Evolutionary conservation across 2,797 vertebrate genomes (phyloP), one percentile per base, ranked within the genome.

Genomic region (Tragopan temminckii): DNA sequence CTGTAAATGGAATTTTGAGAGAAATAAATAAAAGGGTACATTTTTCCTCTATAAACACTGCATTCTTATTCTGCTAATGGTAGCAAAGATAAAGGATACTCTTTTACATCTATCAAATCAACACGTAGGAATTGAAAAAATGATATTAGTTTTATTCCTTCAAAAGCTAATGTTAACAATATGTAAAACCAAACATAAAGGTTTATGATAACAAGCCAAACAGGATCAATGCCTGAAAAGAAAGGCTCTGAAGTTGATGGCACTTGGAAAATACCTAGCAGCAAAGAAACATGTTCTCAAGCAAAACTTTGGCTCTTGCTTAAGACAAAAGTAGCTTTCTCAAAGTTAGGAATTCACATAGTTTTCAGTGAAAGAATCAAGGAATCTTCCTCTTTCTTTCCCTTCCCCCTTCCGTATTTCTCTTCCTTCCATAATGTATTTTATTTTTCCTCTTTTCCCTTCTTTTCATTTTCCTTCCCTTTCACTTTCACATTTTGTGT

Each of bases 1-100:
- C 98, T 99, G 94, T 77, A 50, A 81, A 95, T 1, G 80, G 7
- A 96, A 93, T 69, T 91, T 90, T 88, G 45, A 93, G 48, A 96
- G 5, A 85, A 16, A 45, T 58, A 43, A 43, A 74, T 36, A 63
- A 59, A 75, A 94, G 27, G 2, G 21, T 50, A 43, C 1, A 33
- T 63, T 76, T 52, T 85, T 80, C 31, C n/a, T 68, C 7, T 52
- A 75, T 16, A 72, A 3, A 15, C 7, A 19, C 3, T n/a, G 5
- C 15, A 71, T 75, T 38, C 31, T 83, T 67, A 57, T 46, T 89
- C n/a, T 80, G 21, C 8, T 80, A 69, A 61, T 23, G 8, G 29
- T 15, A 62, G 21, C 19, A 80, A 72, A 85, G 21, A 62, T 40
- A 52, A 0, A 57, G 12, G 14, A 33, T 43, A n/a, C 3, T 43